Evolutionary conservation across 2,113 vertebrate species (phyloP), one percentile per base, ranked within the genome.

Genomic region (Eublepharis macularius): DNA sequence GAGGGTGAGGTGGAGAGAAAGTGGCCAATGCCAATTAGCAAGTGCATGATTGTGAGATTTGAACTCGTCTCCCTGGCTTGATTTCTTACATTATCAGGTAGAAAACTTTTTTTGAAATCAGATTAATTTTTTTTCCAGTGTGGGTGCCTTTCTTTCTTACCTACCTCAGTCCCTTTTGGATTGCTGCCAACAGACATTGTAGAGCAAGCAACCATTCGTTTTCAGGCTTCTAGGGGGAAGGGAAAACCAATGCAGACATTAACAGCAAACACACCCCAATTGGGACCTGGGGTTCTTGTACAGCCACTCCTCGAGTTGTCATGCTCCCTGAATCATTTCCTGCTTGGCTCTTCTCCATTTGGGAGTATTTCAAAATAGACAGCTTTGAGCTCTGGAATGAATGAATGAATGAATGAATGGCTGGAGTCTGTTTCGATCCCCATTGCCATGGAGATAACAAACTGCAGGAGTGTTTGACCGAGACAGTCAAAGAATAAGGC

Each of bases 361-460:
- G 63, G 70, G 16, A 57, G 21, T 16, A 4, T 49, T 79, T 85
- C 84, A 89, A 86, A 2, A 26, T 43, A 81, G 87, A 36, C 11
- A 57, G 79, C 41, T 17, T n/a, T 0, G 2, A 84, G 76, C 51
- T 45, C 43, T 49, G 78, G 36, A 29, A 51, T 72, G 77, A n/a
- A n/a, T n/a, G n/a, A n/a, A n/a, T n/a, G n/a, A n/a, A n/a, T n/a
- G 36, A 29, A 51, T 72, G 77, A 16, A 66, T 75, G 76, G 68
- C 77, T 24, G 75, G 26, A 86, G 17, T 65, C 43, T 79, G 54
- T 63, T 82, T 74, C 68, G 66, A 49, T 0, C 76, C 74, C 60
- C 6, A 84, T 89, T 68, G 75, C 92, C 90, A 85, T 1, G 49
- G 92, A 90, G 84, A 92, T 80, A 24, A 43, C 63, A 85, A 87